These are phyloP conservation scores for Drosophila phalerata DNA, from an alignment of 2,888 invertebrate species.

Conservation along the genomic window DNA sequence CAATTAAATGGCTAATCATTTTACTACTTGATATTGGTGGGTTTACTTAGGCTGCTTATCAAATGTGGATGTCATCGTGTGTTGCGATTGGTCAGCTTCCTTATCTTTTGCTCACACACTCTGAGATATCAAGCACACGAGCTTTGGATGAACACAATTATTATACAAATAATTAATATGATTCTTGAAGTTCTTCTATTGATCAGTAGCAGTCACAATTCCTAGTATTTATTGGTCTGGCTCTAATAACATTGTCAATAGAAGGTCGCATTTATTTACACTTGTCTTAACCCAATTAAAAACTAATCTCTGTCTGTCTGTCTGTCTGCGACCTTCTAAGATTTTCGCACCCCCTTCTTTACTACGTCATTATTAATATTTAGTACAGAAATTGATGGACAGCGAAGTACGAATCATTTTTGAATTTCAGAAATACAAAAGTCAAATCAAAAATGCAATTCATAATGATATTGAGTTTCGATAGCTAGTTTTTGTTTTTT, in stretches of 20 bases:
- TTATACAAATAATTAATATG: not conserved
- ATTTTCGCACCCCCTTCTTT: constrained; percentile 32
- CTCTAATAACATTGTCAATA: not conserved
- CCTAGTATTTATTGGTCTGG: not conserved
- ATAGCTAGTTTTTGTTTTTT: too few relatives aligned
- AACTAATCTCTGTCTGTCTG: constrained; percentile 13
- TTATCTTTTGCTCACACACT: constrained; percentile 13
- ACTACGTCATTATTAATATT: not conserved
- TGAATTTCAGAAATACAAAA: not conserved
- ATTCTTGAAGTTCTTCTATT: constrained; percentile 2
- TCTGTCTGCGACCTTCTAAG: constrained; percentile 7
- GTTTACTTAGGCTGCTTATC: constrained; percentile 1
- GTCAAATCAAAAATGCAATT: constrained; percentile 16
- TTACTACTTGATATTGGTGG: constrained; percentile 14
- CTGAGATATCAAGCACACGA: constrained; percentile 9
- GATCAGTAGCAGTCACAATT: not conserved
- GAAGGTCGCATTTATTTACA: constrained; percentile 22
- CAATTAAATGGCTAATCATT: constrained; percentile 15
- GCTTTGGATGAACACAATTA: constrained; percentile 14
- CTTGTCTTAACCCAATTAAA: not conserved
- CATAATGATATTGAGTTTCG: constrained; percentile 8
- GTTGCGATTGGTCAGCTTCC: constrained; percentile 32
- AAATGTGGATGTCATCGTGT: constrained; percentile 7
- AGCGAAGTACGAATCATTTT: constrained; percentile 22
- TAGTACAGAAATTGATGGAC: constrained; percentile 9